Conservation (phyloP, 2,888 invertebrate species). For the Laspeyria flexula region DNA sequence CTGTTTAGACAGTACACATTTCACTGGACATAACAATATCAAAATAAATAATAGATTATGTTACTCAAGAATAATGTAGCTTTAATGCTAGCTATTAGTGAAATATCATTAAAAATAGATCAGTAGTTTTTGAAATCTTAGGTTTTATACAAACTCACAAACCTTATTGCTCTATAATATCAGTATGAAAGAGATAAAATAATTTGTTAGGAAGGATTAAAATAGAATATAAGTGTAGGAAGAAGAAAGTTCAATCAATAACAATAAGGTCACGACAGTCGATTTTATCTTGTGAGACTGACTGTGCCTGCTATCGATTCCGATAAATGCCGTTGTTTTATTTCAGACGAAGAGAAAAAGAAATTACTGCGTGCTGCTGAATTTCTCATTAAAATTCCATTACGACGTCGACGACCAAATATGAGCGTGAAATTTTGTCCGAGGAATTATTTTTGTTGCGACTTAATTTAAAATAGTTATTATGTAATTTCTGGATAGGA, state of each 20-base stretch:
- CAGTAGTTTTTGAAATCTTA: too few species aligned
- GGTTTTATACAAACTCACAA: too few species aligned
- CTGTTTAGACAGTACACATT: too few species aligned
- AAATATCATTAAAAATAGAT: too few species aligned
- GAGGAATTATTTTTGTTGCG: constrained; percentile 57
- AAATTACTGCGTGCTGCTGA: constrained; percentile 67
- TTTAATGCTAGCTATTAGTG: too few species aligned
- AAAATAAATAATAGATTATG: too few species aligned
- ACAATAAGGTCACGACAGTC: constrained; percentile 59
- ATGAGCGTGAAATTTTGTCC: constrained; percentile 63
- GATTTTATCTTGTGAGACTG: constrained; percentile 55
- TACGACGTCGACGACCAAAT: constrained; percentile 61
- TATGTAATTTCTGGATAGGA: constrained; percentile 18
- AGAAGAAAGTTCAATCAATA: constrained; percentile 48
- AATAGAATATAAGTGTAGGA: constrained; percentile 49
- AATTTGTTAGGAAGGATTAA: too few species aligned
- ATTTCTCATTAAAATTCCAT: constrained; percentile 81
- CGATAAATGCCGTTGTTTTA: constrained; percentile 68
- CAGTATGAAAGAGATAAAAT: too few species aligned
- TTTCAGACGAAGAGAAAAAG: constrained; percentile 59
- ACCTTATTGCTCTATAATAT: too few species aligned
- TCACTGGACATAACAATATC: too few species aligned
- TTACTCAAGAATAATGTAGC: too few species aligned
- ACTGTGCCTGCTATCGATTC: constrained; percentile 64
- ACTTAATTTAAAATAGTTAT: constrained; percentile 38